Percentiles rank a stretch among this genome's conserved stretches.
These are phyloP conservation scores for Dromaius novaehollandiae DNA, from an alignment of 2,113 vertebrate species.

Conservation along the genomic window DNA sequence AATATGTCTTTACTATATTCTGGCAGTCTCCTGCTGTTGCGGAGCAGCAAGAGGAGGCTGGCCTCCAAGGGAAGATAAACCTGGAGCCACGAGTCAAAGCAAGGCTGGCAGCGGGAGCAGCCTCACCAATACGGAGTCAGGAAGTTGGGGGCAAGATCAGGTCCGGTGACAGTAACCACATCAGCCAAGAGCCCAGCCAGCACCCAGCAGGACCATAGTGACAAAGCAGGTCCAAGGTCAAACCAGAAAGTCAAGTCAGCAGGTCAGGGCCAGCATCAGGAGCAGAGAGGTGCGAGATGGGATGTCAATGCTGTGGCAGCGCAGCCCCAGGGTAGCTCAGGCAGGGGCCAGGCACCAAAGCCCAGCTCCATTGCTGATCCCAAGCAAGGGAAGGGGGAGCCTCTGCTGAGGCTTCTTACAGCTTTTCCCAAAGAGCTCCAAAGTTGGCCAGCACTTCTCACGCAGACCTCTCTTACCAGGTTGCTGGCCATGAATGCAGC, in stretches of 20 bases:
- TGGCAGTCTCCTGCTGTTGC: too few species aligned
- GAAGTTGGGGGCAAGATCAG: too few species aligned
- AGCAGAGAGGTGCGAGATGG: background rate
- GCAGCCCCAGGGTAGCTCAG: background rate
- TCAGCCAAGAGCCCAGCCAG: background rate
- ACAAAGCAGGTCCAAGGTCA: background rate
- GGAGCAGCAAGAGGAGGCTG: too few species aligned
- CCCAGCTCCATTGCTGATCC: background rate
- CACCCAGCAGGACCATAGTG: background rate
- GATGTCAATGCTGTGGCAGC: background rate
- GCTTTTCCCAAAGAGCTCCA: background rate
- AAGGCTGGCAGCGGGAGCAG: too few species aligned
- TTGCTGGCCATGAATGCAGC: background rate
- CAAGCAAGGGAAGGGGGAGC: background rate
- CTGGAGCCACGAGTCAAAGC: too few species aligned
- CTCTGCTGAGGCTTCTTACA: background rate
- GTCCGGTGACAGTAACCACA: too few species aligned
- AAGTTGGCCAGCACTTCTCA: background rate
- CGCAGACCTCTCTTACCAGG: background rate
- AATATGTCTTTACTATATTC: too few species aligned
- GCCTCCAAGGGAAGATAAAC: too few species aligned
- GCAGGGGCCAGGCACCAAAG: background rate
- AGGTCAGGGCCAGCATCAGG: background rate
- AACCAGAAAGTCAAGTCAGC: background rate
- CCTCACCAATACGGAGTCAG: too few species aligned